These are phyloP conservation scores for Hoplias malabaricus DNA, from an alignment of 2,113 vertebrate genomes.

Conservation along the genomic window DNA sequence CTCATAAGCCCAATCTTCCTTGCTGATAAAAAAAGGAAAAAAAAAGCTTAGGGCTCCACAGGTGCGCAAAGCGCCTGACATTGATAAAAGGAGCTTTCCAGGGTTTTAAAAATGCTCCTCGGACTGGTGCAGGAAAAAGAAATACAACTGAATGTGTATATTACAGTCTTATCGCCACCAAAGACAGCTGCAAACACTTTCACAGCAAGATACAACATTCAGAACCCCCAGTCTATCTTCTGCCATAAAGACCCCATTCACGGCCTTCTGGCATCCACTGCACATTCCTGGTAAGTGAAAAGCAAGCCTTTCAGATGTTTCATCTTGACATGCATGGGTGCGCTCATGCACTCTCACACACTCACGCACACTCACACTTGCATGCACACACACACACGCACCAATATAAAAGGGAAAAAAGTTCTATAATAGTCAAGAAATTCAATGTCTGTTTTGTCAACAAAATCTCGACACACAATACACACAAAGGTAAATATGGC, in stretches of 20 bases:
- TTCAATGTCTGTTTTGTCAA: too few species aligned
- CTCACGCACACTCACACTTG: neutral
- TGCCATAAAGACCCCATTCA: constrained; percentile 47
- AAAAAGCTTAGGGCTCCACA: neutral
- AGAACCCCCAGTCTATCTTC: constrained; percentile 20
- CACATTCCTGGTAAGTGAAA: constrained; percentile 28
- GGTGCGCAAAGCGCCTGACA: neutral
- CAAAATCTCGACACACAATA: too few species aligned
- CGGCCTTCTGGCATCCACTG: constrained; percentile 18
- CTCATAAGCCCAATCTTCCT: neutral
- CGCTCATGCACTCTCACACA: neutral
- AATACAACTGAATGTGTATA: constrained; percentile 12
- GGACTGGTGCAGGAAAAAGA: neutral
- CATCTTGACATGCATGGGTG: constrained; percentile 20
- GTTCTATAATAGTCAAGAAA: too few species aligned
- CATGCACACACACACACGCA: neutral
- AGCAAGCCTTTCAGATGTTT: constrained; percentile 34
- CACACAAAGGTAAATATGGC: too few species aligned
- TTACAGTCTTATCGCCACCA: constrained; percentile 26
- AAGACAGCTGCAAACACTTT: constrained; percentile 38
- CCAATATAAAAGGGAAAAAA: neutral
- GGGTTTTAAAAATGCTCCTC: constrained; percentile 16
- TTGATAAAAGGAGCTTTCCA: neutral
- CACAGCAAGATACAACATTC: constrained; percentile 24
- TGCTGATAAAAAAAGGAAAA: neutral